phyloP scores from a whole-genome alignment of 2,113 vertebrate species.

The Nesoenas mayeri region DNA sequence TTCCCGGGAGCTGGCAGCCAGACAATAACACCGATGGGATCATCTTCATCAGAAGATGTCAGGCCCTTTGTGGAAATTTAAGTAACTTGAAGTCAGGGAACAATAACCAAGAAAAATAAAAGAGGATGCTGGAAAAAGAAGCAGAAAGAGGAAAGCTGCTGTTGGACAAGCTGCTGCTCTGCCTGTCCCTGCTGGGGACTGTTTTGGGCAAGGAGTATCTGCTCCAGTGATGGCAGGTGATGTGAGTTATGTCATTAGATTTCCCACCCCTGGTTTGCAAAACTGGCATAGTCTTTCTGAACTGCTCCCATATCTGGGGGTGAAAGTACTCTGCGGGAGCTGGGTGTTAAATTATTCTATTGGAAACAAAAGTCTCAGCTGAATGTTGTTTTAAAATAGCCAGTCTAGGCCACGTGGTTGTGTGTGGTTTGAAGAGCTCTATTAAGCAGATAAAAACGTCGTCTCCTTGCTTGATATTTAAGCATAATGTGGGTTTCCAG shows the following conservation, averaged over 20 bases:
- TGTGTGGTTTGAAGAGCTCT: neutral
- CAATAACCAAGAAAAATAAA: neutral
- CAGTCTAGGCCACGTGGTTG: neutral
- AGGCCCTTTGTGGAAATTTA: constrained; percentile 49
- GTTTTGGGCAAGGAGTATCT: neutral
- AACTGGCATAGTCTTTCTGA: neutral
- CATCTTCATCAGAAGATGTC: constrained; percentile 53
- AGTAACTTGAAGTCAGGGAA: neutral
- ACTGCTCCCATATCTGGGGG: neutral
- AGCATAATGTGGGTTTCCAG: neutral
- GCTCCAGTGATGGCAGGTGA: neutral
- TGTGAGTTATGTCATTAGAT: neutral
- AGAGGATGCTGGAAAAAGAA: neutral
- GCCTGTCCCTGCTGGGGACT: neutral
- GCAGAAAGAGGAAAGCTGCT: neutral
- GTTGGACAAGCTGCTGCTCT: neutral
- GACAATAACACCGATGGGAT: constrained; percentile 69
- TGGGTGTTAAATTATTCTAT: neutral
- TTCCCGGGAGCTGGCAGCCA: constrained; percentile 55
- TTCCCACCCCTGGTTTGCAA: neutral
- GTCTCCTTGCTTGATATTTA: neutral
- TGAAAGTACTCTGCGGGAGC: neutral
- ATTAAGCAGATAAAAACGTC: neutral
- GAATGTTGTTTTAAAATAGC: neutral
- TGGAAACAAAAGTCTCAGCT: constrained; percentile 17